Conservation (phyloP, 2,888 invertebrate genomes). For the Slavum lentiscoides region DNA sequence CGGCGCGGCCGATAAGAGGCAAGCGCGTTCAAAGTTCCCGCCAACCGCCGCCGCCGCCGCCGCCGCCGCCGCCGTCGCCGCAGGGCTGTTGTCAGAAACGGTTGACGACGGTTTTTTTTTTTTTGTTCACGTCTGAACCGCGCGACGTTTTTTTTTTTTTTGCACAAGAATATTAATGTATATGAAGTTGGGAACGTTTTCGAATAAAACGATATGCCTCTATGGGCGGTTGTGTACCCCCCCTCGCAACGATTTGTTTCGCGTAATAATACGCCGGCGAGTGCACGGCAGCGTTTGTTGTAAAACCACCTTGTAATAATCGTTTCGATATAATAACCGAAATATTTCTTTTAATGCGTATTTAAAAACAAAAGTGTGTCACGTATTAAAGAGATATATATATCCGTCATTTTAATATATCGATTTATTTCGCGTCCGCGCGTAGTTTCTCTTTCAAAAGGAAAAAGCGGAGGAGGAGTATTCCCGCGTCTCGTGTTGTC, state of each 20-base stretch:
- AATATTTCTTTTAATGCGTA: constrained; percentile 49
- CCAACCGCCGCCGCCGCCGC: constrained; percentile 24
- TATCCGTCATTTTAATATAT: constrained; percentile 2
- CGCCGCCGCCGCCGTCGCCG: not conserved
- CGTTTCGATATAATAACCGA: not conserved
- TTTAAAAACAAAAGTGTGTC: constrained; percentile 41
- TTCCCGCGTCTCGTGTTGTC: too few relatives aligned
- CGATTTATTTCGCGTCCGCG: not conserved
- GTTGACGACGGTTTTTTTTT: constrained; percentile 2
- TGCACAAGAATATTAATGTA: not conserved
- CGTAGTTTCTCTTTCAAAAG: too few relatives aligned
- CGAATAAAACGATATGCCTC: too few relatives aligned
- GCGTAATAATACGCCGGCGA: too few relatives aligned
- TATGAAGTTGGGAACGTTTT: not conserved
- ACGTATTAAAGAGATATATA: constrained; percentile 43
- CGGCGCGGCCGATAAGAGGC: not conserved
- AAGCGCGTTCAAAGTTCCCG: constrained; percentile 41
- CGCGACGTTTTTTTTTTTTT: too few relatives aligned
- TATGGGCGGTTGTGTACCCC: too few relatives aligned
- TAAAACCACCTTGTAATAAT: too few relatives aligned
- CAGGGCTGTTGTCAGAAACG: not conserved
- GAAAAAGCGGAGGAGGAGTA: too few relatives aligned
- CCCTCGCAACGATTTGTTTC: too few relatives aligned
- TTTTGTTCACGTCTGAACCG: too few relatives aligned
- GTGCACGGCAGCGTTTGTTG: too few relatives aligned